Conservation (phyloP, 2,113 vertebrate species). For the Melanocharis versteri region DNA sequence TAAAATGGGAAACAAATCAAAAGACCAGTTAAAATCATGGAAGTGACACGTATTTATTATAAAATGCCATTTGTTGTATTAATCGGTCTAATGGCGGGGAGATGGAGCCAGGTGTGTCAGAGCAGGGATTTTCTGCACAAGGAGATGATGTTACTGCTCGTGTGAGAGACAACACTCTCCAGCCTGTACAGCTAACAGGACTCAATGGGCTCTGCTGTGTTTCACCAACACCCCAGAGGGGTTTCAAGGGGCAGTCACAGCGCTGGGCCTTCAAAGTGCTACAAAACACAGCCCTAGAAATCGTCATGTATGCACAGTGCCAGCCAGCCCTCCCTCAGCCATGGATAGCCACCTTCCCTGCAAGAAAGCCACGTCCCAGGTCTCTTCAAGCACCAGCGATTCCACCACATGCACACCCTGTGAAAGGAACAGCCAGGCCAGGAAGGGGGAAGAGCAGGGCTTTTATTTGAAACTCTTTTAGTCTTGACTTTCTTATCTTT, state of each 20-base stretch:
- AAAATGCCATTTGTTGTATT: conserved; percentile 32
- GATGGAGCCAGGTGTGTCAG: conserved; percentile 30
- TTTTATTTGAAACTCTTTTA: background rate
- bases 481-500: background rate
- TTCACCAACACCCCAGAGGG: background rate
- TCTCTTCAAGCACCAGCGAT: background rate
- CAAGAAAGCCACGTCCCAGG: background rate
- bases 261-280: rapidly evolving
- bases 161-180: background rate
- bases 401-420: rapidly evolving
- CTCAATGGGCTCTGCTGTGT: background rate
- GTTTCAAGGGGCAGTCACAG: background rate
- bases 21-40: conserved; percentile 41
- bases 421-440: background rate
- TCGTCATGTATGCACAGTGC: rapidly evolving
- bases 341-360: rapidly evolving
- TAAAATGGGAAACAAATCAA: conserved; percentile 71
- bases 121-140: background rate
- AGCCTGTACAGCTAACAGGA: background rate
- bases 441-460: background rate
- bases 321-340: background rate
- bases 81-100: background rate
- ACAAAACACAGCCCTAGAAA: background rate
- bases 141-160: background rate
- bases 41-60: conserved; percentile 48